Evolutionary conservation across 2,888 invertebrate genomes (phyloP).

Genomic region (Hartigia nigra): DNA sequence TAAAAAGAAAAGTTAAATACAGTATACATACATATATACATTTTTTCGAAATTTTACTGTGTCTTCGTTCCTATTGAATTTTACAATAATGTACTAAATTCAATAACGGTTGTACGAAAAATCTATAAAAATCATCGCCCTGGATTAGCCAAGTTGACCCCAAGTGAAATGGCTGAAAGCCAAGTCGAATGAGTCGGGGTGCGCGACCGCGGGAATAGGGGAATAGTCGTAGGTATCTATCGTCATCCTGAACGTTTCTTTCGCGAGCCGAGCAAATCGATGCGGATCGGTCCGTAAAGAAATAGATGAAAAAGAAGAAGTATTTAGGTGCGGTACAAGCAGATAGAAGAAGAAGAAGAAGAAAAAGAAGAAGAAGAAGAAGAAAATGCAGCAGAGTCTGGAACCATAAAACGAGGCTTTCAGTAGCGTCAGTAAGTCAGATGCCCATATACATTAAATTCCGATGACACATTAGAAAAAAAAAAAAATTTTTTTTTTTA

Average conservation of each 20-base stretch:
- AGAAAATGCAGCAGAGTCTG: background rate
- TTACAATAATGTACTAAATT: slow-evolving; percentile 17
- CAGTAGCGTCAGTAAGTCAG: background rate
- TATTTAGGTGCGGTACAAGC: slow-evolving; percentile 8
- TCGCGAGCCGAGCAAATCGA: background rate
- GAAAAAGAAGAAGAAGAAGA: background rate
- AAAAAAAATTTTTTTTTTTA: too few species aligned
- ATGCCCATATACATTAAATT: background rate
- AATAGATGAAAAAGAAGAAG: slow-evolving; percentile 11
- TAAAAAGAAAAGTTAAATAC: background rate
- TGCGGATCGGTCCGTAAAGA: slow-evolving; percentile 7
- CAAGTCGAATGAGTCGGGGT: background rate
- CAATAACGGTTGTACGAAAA: background rate
- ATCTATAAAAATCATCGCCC: background rate
- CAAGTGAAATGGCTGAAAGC: background rate
- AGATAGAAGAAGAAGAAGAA: background rate
- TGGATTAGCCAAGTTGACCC: background rate
- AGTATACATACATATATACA: background rate
- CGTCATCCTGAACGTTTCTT: background rate
- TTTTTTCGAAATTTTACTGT: background rate
- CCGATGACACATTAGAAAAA: background rate
- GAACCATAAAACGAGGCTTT: background rate
- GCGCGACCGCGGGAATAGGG: background rate
- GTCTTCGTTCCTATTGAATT: background rate
- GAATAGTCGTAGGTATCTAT: background rate